Evolutionary conservation across 2,797 vertebrate genomes (phyloP).

Genomic region (Enteromius argenteus): DNA sequence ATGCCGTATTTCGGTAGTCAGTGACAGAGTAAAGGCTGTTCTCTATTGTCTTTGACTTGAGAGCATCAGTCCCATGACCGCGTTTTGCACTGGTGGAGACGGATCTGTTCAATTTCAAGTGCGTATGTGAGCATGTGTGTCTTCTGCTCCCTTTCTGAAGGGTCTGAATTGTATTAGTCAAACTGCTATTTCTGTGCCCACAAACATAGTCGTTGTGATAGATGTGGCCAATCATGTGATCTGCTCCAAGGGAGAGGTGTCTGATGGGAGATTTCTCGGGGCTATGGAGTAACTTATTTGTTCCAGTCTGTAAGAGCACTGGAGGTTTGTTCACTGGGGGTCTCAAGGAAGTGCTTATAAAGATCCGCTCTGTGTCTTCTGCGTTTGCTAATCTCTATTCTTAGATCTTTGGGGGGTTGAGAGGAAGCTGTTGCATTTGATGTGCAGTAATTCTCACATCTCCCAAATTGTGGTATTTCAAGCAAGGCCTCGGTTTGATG

Average conservation of each 20-base stretch:
- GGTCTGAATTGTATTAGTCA: slow-evolving; percentile 31
- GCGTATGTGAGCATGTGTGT: background rate
- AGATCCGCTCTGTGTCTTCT: slow-evolving; percentile 27
- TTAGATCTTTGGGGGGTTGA: slow-evolving; percentile 5
- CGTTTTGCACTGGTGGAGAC: background rate
- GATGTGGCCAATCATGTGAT: slow-evolving; percentile 45
- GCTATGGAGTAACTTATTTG: slow-evolving; percentile 36
- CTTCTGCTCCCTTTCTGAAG: slow-evolving; percentile 7
- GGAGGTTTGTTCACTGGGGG: slow-evolving; percentile 5
- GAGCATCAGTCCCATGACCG: background rate
- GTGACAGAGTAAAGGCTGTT: slow-evolving; percentile 1
- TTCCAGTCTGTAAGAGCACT: slow-evolving; percentile 31
- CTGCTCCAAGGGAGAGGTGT: slow-evolving; percentile 35
- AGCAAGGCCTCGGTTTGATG: background rate
- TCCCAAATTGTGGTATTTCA: slow-evolving; percentile 20
- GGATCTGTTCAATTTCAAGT: slow-evolving; percentile 14
- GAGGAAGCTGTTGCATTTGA: slow-evolving; percentile 23
- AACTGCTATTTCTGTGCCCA: slow-evolving; percentile 21
- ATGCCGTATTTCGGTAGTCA: background rate
- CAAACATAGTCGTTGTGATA: slow-evolving; percentile 35
- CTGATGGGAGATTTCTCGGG: slow-evolving; percentile 32
- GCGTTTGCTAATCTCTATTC: slow-evolving; percentile 8
- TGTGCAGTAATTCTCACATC: slow-evolving; percentile 18
- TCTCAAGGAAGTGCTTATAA: slow-evolving; percentile 8
- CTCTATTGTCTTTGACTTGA: background rate